Percentiles rank a stretch among this genome's conserved stretches.
Conservation (phyloP, 2,888 invertebrate species). For the Tachina grossa region DNA sequence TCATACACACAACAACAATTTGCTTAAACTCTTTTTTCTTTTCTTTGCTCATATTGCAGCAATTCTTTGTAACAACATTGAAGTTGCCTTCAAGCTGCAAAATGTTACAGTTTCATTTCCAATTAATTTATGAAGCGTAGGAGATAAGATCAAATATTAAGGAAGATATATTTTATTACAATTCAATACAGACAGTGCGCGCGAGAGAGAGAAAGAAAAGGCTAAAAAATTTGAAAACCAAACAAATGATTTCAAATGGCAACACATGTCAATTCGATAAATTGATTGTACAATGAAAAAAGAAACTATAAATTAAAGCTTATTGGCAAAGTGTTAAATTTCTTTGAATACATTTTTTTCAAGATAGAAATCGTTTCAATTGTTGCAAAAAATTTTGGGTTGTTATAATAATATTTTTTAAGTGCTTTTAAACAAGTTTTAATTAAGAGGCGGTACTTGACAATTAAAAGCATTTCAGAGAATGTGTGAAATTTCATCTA, state of each 20-base stretch:
- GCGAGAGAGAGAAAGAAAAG: background rate
- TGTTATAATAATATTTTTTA: background rate
- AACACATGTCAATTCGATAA: slow-evolving; percentile 53
- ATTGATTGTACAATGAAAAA: slow-evolving; percentile 12
- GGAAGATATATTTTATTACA: slow-evolving; percentile 67
- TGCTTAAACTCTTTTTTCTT: slow-evolving; percentile 27
- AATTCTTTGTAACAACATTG: slow-evolving; percentile 13
- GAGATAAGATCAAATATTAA: slow-evolving; percentile 71
- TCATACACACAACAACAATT: too few species aligned
- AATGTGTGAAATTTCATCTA: background rate
- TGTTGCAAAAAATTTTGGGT: slow-evolving; percentile 16
- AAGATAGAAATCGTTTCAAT: slow-evolving; percentile 42
- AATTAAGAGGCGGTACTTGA: slow-evolving; percentile 21
- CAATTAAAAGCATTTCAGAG: slow-evolving; percentile 12
- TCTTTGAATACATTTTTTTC: slow-evolving; percentile 5
- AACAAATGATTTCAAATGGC: slow-evolving; percentile 49
- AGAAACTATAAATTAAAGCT: background rate
- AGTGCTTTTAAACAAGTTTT: slow-evolving; percentile 25
- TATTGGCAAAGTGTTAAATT: slow-evolving; percentile 37
- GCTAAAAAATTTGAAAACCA: slow-evolving; percentile 10
- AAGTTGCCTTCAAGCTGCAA: slow-evolving; percentile 58
- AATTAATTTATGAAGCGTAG: slow-evolving; percentile 74
- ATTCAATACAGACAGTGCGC: slow-evolving; percentile 15
- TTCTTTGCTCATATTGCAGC: background rate
- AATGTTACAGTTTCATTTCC: slow-evolving; percentile 70